Percentiles rank a stretch among this genome's conserved stretches.
Evolutionary conservation across 2,888 invertebrate genomes (phyloP).

Genomic region (Dasypogon diadema): DNA sequence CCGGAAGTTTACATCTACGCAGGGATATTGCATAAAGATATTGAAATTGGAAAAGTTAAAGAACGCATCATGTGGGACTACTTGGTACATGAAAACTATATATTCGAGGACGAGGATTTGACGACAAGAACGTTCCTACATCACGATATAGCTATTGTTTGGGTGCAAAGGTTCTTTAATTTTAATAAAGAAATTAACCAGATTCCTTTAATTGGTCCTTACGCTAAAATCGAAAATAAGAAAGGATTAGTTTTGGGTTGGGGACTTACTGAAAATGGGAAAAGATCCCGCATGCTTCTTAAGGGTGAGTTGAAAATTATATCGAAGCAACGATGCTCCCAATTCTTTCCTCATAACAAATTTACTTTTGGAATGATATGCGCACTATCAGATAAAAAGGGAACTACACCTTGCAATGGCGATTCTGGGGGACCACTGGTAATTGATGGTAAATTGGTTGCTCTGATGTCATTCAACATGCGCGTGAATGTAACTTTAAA

Average conservation of each 20-base stretch:
- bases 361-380: slow-evolving; percentile 4
- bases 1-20: not conserved
- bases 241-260: not conserved
- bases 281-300: not conserved
- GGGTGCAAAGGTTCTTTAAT: not conserved
- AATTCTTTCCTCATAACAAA: not conserved
- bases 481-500: not conserved
- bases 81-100: not conserved
- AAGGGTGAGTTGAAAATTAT: not conserved
- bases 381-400: not conserved
- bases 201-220: too few species aligned
- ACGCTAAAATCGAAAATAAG: not conserved
- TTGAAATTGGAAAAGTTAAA: not conserved
- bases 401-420: not conserved
- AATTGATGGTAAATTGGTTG: not conserved
- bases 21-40: not conserved
- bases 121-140: too few species aligned
- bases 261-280: not conserved
- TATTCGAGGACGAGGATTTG: too few species aligned
- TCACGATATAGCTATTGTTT: not conserved
- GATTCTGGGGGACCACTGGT: slow-evolving; percentile 14
- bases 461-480: not conserved
- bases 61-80: not conserved
- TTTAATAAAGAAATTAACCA: too few species aligned
- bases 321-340: not conserved